These are phyloP conservation scores for Nephrotoma guestfalica DNA, from an alignment of 2,888 invertebrate genomes.

Conservation along the genomic window DNA sequence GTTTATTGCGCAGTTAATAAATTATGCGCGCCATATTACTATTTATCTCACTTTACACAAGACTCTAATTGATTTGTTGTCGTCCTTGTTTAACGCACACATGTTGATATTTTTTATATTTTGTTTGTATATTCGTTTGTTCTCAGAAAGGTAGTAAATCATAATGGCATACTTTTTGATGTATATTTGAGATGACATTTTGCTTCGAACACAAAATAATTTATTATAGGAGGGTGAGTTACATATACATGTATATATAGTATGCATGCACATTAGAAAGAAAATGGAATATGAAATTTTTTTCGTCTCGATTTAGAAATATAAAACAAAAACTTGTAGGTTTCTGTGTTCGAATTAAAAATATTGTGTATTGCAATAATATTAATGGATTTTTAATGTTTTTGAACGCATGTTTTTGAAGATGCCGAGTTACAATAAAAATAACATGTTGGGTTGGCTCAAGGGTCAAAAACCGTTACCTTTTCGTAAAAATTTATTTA, in stretches of 20 bases:
- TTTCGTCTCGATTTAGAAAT: neutral
- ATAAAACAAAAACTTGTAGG: neutral
- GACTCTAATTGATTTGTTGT: neutral
- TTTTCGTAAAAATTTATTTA: neutral
- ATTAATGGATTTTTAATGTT: neutral
- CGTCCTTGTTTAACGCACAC: neutral
- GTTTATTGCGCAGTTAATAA: neutral
- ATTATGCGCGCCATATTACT: neutral
- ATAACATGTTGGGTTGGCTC: neutral
- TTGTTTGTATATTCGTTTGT: neutral
- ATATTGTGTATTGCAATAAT: neutral
- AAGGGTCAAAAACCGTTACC: constrained; percentile 3
- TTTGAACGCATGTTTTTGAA: neutral
- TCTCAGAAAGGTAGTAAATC: neutral
- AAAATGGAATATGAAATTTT: neutral
- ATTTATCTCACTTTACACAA: neutral
- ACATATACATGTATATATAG: neutral
- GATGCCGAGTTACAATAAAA: neutral
- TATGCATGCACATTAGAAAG: neutral
- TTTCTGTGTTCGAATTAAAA: neutral
- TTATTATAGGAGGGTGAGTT: neutral
- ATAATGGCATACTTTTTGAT: constrained; percentile 2
- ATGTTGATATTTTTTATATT: neutral
- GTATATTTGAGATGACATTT: constrained; percentile 2
- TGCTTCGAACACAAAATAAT: neutral